phyloP scores from a whole-genome alignment of 2,113 vertebrate species.

The Columba livia region DNA sequence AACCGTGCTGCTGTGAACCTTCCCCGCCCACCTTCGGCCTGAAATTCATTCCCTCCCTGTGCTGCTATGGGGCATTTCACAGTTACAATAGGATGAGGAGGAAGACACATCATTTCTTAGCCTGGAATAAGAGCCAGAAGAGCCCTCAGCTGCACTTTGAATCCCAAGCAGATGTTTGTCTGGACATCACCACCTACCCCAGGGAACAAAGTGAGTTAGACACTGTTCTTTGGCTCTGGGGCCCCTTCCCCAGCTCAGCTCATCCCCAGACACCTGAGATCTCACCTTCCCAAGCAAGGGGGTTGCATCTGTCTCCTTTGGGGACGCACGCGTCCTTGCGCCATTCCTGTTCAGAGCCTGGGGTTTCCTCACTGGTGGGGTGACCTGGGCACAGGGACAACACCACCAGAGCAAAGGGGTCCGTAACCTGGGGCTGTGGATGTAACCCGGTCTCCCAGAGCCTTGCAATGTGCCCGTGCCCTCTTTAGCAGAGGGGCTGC shows the following conservation, averaged over 20 bases:
- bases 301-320: background rate
- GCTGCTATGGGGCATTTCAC: background rate
- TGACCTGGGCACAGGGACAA: background rate
- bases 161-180: background rate
- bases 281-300: background rate
- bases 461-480: rapidly evolving
- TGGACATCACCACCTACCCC: background rate
- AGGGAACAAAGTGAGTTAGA: background rate
- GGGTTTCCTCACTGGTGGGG: rapidly evolving
- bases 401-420: rapidly evolving
- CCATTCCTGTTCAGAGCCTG: background rate
- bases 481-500: background rate
- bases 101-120: background rate
- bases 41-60: background rate
- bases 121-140: background rate
- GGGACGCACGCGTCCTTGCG: rapidly evolving
- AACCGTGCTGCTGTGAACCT: background rate
- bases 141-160: background rate
- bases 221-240: background rate
- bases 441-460: background rate
- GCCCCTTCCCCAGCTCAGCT: background rate
- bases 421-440: background rate
- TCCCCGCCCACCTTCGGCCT: background rate
- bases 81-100: background rate
- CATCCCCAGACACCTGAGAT: background rate